These are phyloP conservation scores for Cyclopterus lumpus DNA, from an alignment of 2,797 vertebrate genomes.

Conservation along the genomic window DNA sequence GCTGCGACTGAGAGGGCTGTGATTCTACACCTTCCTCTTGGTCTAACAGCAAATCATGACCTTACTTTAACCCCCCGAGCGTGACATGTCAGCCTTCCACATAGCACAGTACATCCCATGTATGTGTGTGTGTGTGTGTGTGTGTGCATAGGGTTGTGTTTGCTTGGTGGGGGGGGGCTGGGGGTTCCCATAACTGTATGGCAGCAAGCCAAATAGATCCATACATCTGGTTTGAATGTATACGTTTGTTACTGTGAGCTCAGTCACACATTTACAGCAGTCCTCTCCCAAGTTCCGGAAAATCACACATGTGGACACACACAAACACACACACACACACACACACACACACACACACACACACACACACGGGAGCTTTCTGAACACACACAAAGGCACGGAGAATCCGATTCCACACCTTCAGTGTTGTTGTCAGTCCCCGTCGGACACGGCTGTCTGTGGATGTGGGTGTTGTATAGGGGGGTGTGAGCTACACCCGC, in stretches of 20 bases:
- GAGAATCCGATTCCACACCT: constrained; percentile 72
- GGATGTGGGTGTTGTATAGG: constrained; percentile 65
- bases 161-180: neutral
- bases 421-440: constrained; percentile 68
- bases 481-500: constrained; percentile 61
- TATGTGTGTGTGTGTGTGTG: constrained; percentile 6
- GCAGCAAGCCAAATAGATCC: constrained; percentile 51
- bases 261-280: constrained; percentile 25
- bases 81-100: constrained; percentile 54
- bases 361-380: neutral
- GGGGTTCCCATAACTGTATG: constrained; percentile 52
- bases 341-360: constrained; percentile 1
- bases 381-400: constrained; percentile 28
- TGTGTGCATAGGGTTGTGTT: constrained; percentile 2
- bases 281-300: constrained; percentile 9
- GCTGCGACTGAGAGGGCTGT: constrained; percentile 32
- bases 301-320: constrained; percentile 40
- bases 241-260: constrained; percentile 26
- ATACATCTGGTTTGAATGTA: constrained; percentile 68
- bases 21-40: constrained; percentile 42
- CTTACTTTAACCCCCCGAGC: constrained; percentile 54
- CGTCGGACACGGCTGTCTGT: constrained; percentile 68
- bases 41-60: constrained; percentile 62
- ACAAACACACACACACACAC: constrained; percentile 4
- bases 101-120: constrained; percentile 34